A percentile compares a stretch with the other conserved stretches of the same genome.
Conservation (phyloP, 2,888 invertebrate genomes). For the Saturnia japonica region DNA sequence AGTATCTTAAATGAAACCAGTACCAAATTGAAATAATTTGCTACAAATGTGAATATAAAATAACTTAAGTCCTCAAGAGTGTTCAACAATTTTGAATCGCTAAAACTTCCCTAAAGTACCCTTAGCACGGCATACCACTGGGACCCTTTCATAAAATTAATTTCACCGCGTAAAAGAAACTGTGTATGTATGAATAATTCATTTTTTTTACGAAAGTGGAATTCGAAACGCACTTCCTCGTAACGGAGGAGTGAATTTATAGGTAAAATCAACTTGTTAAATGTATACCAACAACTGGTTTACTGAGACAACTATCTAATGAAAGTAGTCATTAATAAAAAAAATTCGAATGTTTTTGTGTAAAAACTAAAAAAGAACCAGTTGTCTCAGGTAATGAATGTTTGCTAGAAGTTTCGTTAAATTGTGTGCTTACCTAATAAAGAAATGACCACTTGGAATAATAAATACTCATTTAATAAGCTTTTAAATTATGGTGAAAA, state of each 20-base stretch:
- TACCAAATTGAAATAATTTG: background rate
- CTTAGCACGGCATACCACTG: background rate
- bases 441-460: background rate
- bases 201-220: constrained; percentile 6
- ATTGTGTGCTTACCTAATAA: background rate
- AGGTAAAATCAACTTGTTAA: background rate
- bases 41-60: background rate
- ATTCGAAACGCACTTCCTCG: background rate
- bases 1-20: background rate
- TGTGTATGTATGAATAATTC: constrained; percentile 8
- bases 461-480: background rate
- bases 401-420: background rate
- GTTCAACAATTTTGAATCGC: background rate
- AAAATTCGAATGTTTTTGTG: background rate
- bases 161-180: constrained; percentile 11
- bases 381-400: background rate
- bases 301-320: background rate
- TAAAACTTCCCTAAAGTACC: background rate
- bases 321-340: background rate
- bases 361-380: background rate
- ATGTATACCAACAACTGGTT: background rate
- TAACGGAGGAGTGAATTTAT: background rate
- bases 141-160: constrained; percentile 8
- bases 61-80: background rate
- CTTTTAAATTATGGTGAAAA: too few species aligned